Base-by-base conservation (phyloP, 2,888 invertebrate species). In the Zootermopsis nevadensis region DNA sequence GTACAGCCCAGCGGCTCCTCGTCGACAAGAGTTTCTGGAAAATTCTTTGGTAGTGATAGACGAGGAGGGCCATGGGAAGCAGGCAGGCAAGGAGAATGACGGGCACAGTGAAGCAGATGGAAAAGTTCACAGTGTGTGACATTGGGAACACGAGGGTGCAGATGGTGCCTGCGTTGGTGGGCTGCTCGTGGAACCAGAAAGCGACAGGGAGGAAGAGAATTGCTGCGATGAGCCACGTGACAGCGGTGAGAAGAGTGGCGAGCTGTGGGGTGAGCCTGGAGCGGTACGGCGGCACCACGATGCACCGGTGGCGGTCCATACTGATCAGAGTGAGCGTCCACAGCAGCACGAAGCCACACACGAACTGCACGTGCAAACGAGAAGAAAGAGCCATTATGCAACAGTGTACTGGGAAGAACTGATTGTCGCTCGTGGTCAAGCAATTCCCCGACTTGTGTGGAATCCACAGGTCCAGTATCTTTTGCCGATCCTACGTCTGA, bases 321-420 rank as follows among this genome's bases (percentile, higher is more conserved):
- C 91, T 92, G 88, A 92, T 92, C 82, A 92, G 88, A 24, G 92
- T 91, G 77, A 92, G 87, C 2, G 92, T 92, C 92, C 92, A 92
- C 48, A 92, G 89, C 15, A 92, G 89, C 42, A 92, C 92, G 83
- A 91, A 91, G 33, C 92, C 92, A 86, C 92, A 91, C 22, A 92
- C 92, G 84, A 92, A 91, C 92, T 92, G 89, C 66, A 89, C 48
- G 19, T 19, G 15, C 8, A 15, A 15, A 8, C 12, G 1, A 15
- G 0, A 15, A 60, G n/a, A 48, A 48, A 48, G 55, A 60, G n/a
- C 15, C 48, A 48, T 48, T 48, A 15, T 19, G 48, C 48, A 48
- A 48, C n/a, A 48, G 15, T 48, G 19, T 48, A 19, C 48, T 48
- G 48, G 48, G 19, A 48, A 19, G 19, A 8, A 15, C 48, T 48